Evolutionary conservation across 2,888 invertebrate genomes (phyloP), one percentile per base, ranked within the genome.

Genomic region (Dermolepida albohirtum): DNA sequence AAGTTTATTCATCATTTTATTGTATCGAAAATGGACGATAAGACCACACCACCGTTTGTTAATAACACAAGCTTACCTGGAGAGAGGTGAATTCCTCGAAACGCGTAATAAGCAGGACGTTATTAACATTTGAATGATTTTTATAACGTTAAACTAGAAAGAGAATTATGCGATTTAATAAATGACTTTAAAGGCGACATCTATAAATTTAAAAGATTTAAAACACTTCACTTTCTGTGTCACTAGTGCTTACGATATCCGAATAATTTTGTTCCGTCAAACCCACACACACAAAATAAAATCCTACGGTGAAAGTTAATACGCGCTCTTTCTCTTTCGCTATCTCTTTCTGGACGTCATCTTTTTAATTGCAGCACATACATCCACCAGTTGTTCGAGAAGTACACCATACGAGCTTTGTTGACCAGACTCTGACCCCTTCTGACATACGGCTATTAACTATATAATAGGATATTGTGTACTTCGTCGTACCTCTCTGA

Each of bases 271-370:
- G 16, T 47, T 17, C 14, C 14, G 47, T 14, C 22, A 49, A 49
- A 44, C 44, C 44, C 16, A 49, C 22, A 47, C 12, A 49, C 14
- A 29, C 43, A 47, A 62, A 62, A 62, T 62, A 62, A 62, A 11
- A 34, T 62, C 59, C 49, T 34, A 47, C 59, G 47, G 59, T 62
- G 59, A 62, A 62, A 62, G 59, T 62, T 62, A 62, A 47, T 62
- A 43, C 34, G 11, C 10, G 11, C 14, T 16, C 29, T 4, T 17
- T 22, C 6, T 47, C 49, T n/a, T n/a, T n/a, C n/a, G n/a, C n/a
- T n/a, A n/a, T n/a, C 43, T 34, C 12, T 47, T 62, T 29, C 34
- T 34, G 47, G 29, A 47, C 29, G 59, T 34, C 44, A 47, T n/a
- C 47, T 47, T 62, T 62, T 62, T 62, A 62, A 47, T 62, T 54